A percentile compares a stretch with the other conserved stretches of the same genome.
These are phyloP conservation scores for Entomobrya multifasciata DNA, from an alignment of 2,888 invertebrate species.

Conservation along the genomic window DNA sequence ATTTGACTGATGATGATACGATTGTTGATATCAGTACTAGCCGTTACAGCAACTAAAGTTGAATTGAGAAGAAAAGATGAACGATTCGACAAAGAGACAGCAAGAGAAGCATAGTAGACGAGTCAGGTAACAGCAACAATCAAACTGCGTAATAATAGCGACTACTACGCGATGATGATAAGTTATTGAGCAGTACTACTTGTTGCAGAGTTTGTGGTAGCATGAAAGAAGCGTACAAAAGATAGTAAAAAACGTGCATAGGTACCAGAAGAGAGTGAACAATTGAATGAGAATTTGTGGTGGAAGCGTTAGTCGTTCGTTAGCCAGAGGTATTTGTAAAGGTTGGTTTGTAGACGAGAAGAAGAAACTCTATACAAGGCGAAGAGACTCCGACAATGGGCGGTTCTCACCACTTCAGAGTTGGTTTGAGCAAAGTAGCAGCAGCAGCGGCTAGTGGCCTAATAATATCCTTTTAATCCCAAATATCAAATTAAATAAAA, in stretches of 20 bases:
- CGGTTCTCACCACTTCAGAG: constrained; percentile 68
- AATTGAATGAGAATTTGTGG: constrained; percentile 47
- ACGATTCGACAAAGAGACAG: background rate
- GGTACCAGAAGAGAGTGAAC: constrained; percentile 46
- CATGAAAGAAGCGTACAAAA: background rate
- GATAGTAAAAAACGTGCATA: background rate
- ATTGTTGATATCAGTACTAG: constrained; percentile 1
- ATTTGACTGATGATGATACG: constrained; percentile 25
- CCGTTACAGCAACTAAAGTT: background rate
- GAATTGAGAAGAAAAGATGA: constrained; percentile 1
- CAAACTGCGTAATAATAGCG: background rate
- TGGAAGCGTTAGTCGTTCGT: constrained; percentile 1
- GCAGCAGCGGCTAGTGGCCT: constrained; percentile 38
- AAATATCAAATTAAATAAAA: constrained; percentile 76
- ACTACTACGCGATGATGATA: background rate
- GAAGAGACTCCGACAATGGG: constrained; percentile 68
- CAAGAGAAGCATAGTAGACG: background rate
- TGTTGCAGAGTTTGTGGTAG: background rate
- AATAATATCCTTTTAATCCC: constrained; percentile 67
- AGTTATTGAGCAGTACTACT: constrained; percentile 15
- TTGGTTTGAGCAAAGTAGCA: constrained; percentile 34
- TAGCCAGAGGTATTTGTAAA: background rate
- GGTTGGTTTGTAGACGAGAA: constrained; percentile 26
- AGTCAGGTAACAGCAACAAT: background rate
- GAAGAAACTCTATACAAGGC: constrained; percentile 49